phyloP scores from a whole-genome alignment of 2,113 vertebrate genomes.

The Dicentrarchus labrax region DNA sequence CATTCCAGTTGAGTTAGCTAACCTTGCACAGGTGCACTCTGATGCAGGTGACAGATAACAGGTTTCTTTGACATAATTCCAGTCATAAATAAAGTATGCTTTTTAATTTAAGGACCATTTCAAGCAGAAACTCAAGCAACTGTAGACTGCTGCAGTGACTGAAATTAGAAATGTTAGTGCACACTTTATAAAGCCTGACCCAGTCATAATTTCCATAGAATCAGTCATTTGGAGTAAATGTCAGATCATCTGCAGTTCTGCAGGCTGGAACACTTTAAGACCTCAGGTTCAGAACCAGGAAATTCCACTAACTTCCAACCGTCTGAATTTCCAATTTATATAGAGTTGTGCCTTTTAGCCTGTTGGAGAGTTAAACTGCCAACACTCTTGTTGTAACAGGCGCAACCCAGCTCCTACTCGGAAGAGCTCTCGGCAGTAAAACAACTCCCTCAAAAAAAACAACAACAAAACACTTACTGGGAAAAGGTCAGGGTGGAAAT shows the following conservation, averaged over 20 bases:
- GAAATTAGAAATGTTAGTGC: background rate
- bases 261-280: constrained; percentile 5
- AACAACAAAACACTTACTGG: constrained; percentile 18
- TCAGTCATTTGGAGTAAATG: constrained; percentile 2
- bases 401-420: constrained; percentile 25
- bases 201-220: constrained; percentile 17
- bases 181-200: constrained; percentile 7
- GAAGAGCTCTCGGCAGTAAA: constrained; percentile 41
- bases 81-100: constrained; percentile 17
- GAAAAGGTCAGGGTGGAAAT: constrained; percentile 56
- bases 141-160: background rate
- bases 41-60: constrained; percentile 57
- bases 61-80: constrained; percentile 32
- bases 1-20: constrained; percentile 44
- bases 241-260: constrained; percentile 1
- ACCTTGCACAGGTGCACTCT: constrained; percentile 54
- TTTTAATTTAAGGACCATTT: constrained; percentile 20
- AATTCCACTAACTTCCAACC: constrained; percentile 17
- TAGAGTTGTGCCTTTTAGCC: constrained; percentile 7
- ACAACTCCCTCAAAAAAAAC: constrained; percentile 24
- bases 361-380: constrained; percentile 45
- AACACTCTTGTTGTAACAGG: constrained; percentile 46
- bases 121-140: constrained; percentile 1
- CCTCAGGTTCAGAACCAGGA: background rate
- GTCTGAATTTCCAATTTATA: constrained; percentile 38